phyloP scores from a whole-genome alignment of 1,140 invertebrate species.

The Lepidotrigona ventralis region DNA sequence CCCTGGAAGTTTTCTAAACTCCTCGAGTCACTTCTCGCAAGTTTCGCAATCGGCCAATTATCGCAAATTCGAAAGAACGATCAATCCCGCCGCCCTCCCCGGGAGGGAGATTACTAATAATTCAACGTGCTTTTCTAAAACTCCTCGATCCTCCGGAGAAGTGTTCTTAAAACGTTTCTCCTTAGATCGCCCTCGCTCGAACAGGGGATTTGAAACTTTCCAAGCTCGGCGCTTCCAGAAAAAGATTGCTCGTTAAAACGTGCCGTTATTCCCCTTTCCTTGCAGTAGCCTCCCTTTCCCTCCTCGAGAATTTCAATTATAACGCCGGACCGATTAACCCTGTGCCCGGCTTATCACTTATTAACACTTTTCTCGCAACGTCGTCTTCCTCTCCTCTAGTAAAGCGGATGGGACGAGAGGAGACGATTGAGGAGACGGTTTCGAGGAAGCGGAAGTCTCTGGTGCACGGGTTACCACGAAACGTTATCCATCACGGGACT shows the following conservation, averaged over 20 bases:
- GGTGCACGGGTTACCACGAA: conserved; percentile 25
- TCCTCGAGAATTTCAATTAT: background rate
- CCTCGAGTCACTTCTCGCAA: background rate
- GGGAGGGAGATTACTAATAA: background rate
- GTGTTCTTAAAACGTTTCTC: background rate
- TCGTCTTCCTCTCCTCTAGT: too few relatives aligned
- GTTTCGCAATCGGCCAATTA: background rate
- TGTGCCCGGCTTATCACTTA: background rate
- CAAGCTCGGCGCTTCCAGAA: background rate
- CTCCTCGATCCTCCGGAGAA: background rate
- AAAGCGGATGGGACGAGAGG: too few relatives aligned
- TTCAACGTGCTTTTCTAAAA: background rate
- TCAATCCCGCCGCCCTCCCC: too few relatives aligned
- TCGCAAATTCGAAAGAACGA: background rate
- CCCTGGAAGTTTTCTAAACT: too few relatives aligned
- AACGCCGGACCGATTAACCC: background rate
- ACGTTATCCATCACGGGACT: conserved; percentile 55
- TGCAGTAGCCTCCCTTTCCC: too few relatives aligned
- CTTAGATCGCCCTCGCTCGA: background rate
- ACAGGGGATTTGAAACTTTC: background rate
- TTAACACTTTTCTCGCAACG: background rate
- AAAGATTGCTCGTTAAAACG: background rate
- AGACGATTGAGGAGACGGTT: too few relatives aligned
- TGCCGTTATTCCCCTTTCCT: background rate
- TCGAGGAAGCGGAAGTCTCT: conserved; percentile 39